Evolutionary conservation across 2,888 invertebrate genomes (phyloP).

Genomic region (Rotaria sp.): DNA sequence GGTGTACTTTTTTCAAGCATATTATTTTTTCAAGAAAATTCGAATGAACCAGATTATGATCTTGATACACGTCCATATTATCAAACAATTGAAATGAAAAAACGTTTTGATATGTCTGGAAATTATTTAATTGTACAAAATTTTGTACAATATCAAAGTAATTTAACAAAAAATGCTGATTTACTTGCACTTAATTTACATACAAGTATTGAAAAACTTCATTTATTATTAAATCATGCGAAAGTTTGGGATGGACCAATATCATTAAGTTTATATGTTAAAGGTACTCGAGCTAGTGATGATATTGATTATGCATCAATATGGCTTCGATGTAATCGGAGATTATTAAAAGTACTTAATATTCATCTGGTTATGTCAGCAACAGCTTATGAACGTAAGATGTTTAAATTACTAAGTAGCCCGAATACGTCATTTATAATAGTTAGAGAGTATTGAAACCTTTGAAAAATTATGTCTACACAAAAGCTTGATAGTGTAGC

Average conservation of each 20-base stretch:
- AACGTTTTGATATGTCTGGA: background rate
- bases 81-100: background rate
- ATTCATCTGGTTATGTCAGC: constrained; percentile 17
- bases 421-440: no score
- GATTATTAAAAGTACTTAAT: background rate
- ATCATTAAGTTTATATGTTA: background rate
- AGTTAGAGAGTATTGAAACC: no score
- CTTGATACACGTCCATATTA: constrained; percentile 25
- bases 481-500: no score
- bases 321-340: constrained; percentile 16
- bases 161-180: background rate
- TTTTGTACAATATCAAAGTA: constrained; percentile 7
- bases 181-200: constrained; percentile 14
- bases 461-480: no score
- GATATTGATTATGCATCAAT: constrained; percentile 27
- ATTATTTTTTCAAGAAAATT: background rate
- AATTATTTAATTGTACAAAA: constrained; percentile 24
- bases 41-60: constrained; percentile 13
- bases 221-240: background rate
- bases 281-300: background rate
- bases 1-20: background rate
- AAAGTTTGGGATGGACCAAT: constrained; percentile 12
- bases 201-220: background rate
- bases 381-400: constrained; percentile 19
- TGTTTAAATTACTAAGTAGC: background rate